Base-by-base conservation (phyloP, 2,797 vertebrate species). In the Gila robusta region DNA sequence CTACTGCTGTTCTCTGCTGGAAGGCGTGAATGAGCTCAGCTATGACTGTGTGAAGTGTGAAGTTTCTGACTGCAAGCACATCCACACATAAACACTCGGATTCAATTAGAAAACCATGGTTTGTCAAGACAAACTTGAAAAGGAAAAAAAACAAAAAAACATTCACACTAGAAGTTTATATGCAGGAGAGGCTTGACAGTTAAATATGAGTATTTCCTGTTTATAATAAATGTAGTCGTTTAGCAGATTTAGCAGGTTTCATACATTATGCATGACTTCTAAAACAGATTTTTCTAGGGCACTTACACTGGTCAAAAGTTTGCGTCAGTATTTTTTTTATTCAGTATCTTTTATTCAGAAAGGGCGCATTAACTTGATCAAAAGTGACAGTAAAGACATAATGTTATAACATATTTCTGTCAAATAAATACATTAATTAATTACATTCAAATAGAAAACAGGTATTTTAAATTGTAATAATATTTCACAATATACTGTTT, bases 1-100 rank as follows among this genome's bases (percentile, higher is more conserved):
- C 19, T 19, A n/a, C 66, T 71, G 37, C 74, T 69, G 10, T 59
- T 54, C 39, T 54, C 35, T 1, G 17, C 28, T 62, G 49, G 17
- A 32, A 84, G 64, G 83, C 2, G 41, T 84, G 32, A 84, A 32
- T 2, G 21, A 78, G n/a, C 41, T 26, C 28, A 67, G 17, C 23
- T 56, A 72, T 26, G 37, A n/a, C 28, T 28, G 8, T 39, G 49
- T 71, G n/a, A 82, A 32, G 70, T 64, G 54, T 44, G 19, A 73
- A 73, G 39, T 14, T 72, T 32, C 37, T n/a, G 70, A 73, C 17
- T 44, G 32, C 26, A 39, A 56, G 14, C 67, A 72, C 21, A 4
- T 37, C 19, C 49, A 9, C 32, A 2, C 74, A 77, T 37, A 37
- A n/a, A 37, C 49, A 5, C 32, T 16, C 21, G 16, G 32, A n/a